These are phyloP conservation scores for Coracias cyanogaster DNA, from an alignment of 2,797 vertebrate species.

Conservation along the genomic window DNA sequence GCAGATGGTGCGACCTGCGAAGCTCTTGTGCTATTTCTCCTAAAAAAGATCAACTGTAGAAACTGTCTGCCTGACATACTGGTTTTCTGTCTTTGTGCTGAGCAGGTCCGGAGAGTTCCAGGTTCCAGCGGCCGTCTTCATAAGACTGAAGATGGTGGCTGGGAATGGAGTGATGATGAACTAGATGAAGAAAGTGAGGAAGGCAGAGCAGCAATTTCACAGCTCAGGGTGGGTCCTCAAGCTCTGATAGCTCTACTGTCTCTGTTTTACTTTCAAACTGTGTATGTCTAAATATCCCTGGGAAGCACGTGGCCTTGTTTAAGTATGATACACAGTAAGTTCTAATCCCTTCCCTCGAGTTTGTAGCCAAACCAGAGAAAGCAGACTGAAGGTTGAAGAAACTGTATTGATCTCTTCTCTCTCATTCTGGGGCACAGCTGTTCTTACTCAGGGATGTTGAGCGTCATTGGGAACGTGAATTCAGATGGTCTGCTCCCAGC, in stretches of 20 bases:
- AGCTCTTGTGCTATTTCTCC: neutral
- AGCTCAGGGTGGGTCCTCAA: slow-evolving; percentile 87
- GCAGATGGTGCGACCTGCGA: neutral
- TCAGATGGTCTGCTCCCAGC: neutral
- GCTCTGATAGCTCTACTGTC: neutral
- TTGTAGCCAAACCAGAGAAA: neutral
- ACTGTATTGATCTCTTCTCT: neutral
- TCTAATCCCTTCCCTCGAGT: accelerated
- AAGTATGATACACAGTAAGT: neutral
- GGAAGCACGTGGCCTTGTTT: neutral
- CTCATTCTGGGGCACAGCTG: neutral
- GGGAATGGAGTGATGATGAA: slow-evolving; percentile 98
- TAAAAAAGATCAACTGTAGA: neutral
- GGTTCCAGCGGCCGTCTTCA: slow-evolving; percentile 96
- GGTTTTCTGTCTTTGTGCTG: neutral
- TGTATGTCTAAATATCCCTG: neutral
- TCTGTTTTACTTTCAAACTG: neutral
- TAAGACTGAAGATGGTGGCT: slow-evolving; percentile 95
- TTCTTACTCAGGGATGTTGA: neutral
- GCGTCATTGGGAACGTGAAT: neutral
- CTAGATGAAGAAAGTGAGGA: slow-evolving; percentile 98
- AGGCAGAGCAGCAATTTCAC: slow-evolving; percentile 94
- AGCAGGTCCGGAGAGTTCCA: slow-evolving; percentile 92
- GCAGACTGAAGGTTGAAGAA: neutral
- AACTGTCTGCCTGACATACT: neutral